phyloP scores from a whole-genome alignment of 2,888 invertebrate genomes.

The Pseudococcus jackbeardsleyi region DNA sequence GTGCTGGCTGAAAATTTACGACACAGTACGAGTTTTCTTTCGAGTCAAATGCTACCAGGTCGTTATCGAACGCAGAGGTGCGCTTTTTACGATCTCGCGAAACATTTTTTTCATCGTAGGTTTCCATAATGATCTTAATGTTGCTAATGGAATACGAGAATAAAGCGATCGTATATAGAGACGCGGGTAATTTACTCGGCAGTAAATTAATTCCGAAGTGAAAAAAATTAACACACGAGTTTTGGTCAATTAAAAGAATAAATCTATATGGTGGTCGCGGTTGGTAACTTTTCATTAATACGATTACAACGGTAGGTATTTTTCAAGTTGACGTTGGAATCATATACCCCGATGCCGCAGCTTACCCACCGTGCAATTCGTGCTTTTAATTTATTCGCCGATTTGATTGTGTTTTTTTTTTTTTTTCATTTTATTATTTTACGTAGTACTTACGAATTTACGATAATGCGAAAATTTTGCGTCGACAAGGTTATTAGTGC shows the following conservation, averaged over 20 bases:
- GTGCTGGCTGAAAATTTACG: background rate
- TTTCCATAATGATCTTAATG: background rate
- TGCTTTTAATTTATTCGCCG: background rate
- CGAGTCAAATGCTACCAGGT: background rate
- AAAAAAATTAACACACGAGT: background rate
- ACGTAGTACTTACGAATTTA: background rate
- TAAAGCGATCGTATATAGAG: background rate
- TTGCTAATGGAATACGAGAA: constrained; percentile 5
- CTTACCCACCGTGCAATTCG: background rate
- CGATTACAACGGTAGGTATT: background rate
- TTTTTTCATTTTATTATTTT: background rate
- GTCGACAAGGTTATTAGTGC: background rate
- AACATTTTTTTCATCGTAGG: background rate
- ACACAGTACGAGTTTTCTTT: background rate
- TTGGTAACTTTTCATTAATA: constrained; percentile 10
- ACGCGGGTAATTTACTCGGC: background rate
- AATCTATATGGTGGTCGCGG: constrained; percentile 9
- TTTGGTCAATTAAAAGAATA: constrained; percentile 5
- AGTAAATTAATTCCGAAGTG: constrained; percentile 12
- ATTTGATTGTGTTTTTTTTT: background rate
- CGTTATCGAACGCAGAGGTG: background rate
- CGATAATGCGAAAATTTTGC: constrained; percentile 3
- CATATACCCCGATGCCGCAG: background rate
- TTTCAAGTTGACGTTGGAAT: background rate
- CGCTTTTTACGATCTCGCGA: background rate